Conservation (phyloP, 2,797 vertebrate genomes). For the Sylvilagus floridanus region DNA sequence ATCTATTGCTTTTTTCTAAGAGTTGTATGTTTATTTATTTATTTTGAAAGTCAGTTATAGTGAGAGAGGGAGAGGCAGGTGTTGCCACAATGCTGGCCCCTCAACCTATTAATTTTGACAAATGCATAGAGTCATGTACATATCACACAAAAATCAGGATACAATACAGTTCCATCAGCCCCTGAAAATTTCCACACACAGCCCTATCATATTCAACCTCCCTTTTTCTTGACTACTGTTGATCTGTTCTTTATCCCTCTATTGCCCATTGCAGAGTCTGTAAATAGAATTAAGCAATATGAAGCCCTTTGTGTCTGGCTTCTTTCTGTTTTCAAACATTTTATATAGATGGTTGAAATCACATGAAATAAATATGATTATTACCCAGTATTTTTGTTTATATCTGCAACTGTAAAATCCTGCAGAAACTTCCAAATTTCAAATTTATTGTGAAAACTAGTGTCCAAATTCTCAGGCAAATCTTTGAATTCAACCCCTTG, state of each 20-base stretch:
- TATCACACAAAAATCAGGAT: neutral
- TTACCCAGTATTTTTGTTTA: neutral
- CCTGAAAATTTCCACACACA: neutral
- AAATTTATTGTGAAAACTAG: neutral
- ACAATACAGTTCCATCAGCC: neutral
- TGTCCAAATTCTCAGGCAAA: neutral
- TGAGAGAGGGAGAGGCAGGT: too few species aligned
- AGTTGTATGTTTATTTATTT: too few species aligned
- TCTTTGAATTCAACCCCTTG: neutral
- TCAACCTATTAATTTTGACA: neutral
- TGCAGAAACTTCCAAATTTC: neutral
- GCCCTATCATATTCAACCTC: neutral
- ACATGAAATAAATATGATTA: neutral
- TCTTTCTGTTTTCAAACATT: constrained; percentile 35
- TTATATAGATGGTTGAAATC: neutral
- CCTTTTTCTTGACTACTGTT: neutral
- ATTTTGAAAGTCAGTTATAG: too few species aligned
- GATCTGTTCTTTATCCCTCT: neutral
- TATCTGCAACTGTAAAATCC: neutral
- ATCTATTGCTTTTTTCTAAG: too few species aligned
- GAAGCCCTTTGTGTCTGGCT: neutral
- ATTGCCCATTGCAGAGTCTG: neutral
- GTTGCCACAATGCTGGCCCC: too few species aligned
- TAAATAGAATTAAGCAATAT: neutral
- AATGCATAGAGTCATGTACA: neutral